phyloP scores from a whole-genome alignment of 2,888 invertebrate genomes.

The Itoplectis maculator region DNA sequence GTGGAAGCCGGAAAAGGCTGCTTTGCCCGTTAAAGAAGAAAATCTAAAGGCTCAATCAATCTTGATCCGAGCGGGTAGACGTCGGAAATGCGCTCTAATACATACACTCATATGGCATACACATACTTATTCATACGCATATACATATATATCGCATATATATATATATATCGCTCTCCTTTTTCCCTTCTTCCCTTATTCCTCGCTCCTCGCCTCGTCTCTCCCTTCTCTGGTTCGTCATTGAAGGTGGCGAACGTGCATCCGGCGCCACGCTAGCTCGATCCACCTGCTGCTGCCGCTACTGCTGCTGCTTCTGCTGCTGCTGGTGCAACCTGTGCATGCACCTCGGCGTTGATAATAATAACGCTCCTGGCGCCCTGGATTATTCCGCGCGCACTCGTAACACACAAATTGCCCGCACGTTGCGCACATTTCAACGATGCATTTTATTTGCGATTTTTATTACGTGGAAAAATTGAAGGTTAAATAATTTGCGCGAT shows the following conservation, averaged over 20 bases:
- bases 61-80: conserved; percentile 74
- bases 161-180: conserved; percentile 35
- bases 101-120: conserved; percentile 74
- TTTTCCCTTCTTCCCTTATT: conserved; percentile 20
- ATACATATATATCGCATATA: conserved; percentile 36
- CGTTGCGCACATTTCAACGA: conserved; percentile 2
- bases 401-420: conserved; percentile 58
- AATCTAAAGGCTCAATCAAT: conserved; percentile 71
- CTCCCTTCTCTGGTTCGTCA: conserved; percentile 48
- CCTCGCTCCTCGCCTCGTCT: conserved; percentile 20
- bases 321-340: conserved; percentile 57
- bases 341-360: conserved; percentile 59
- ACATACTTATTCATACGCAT: too few relatives aligned
- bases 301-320: conserved; percentile 70
- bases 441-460: not conserved
- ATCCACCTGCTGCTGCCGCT: conserved; percentile 76
- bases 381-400: conserved; percentile 62
- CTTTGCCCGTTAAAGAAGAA: conserved; percentile 56
- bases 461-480: not conserved
- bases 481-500: not conserved
- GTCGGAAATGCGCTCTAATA: conserved; percentile 73
- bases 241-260: conserved; percentile 72
- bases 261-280: conserved; percentile 82
- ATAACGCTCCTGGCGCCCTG: conserved; percentile 54
- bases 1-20: conserved; percentile 44